Evolutionary conservation across 2,888 invertebrate genomes (phyloP).

Genomic region (Gerris lacustris): DNA sequence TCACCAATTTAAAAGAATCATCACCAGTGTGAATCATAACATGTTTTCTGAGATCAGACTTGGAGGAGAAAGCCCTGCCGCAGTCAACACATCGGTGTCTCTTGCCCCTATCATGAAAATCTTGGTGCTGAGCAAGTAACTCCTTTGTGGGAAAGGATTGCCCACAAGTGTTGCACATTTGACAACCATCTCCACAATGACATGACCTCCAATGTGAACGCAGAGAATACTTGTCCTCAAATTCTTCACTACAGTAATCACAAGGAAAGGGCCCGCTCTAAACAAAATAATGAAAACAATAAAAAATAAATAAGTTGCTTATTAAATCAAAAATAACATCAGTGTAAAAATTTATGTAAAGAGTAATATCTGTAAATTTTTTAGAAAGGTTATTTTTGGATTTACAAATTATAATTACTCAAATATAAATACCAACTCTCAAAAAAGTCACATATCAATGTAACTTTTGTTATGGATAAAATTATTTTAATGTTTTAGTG

Average conservation of each 20-base stretch:
- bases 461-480: no score
- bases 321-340: no score
- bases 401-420: no score
- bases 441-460: no score
- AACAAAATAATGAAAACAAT: background rate
- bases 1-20: no score
- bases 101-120: slow-evolving; percentile 48
- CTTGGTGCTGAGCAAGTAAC: slow-evolving; percentile 49
- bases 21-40: slow-evolving; percentile 42
- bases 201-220: slow-evolving; percentile 29
- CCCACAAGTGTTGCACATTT: slow-evolving; percentile 31
- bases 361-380: no score
- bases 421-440: no score
- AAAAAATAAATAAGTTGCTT: slow-evolving; percentile 3
- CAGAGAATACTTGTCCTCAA: slow-evolving; percentile 27
- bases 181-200: slow-evolving; percentile 27
- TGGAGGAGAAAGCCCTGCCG: slow-evolving; percentile 48
- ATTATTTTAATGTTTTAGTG: no score
- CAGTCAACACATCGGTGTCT: slow-evolving; percentile 47
- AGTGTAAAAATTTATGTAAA: no score
- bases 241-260: slow-evolving; percentile 29
- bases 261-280: slow-evolving; percentile 30
- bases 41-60: slow-evolving; percentile 34
- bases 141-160: slow-evolving; percentile 53
- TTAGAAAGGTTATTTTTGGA: no score